Base-by-base conservation (phyloP, 2,113 vertebrate species). In the Calcarius ornatus region DNA sequence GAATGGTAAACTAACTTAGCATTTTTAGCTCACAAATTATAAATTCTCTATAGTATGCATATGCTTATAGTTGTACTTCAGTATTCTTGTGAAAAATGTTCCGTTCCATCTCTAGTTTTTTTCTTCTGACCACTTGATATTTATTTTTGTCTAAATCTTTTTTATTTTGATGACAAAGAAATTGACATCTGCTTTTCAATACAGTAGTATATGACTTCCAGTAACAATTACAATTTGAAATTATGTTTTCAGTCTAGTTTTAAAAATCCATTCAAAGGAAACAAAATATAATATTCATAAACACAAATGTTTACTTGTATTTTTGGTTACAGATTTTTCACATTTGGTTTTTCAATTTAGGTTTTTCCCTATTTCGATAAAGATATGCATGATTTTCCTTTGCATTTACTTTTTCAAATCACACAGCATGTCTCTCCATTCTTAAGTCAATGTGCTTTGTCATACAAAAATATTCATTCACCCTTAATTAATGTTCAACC, bases 331-430 rank as follows among this genome's bases (percentile, higher is more conserved):
- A 76, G 96, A 91, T 97, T 97, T 97, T 97, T 96, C 71, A 95
- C 68, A 50, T 97, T 96, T 96, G 38, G 80, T 71, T 96, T 97
- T 97, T 97, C 92, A 96, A 56, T 96, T 94, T 97, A 94, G 42
- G 16, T 93, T 97, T 95, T 95, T 81, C 80, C 90, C 87, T 92
- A 23, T 95, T 97, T 95, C 91, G 60, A 90, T 95, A 88, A 96
- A 97, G 97, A 97, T 86, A 94, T 59, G 35, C 92, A 90, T 18
- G 5, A 47, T 87, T 97, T 95, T 94, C 87, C 68, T 81, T 90
- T 97, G 91, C 92, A 48, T 92, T 93, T 96, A n/a, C 73, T 95
- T 88, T 94, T 96, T 97, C 64, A 97, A 97, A 89, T 96, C 89
- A 91, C 94, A 91, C 84, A 78, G 75, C 38, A 53, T 87, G 43